Evolutionary conservation across 1,140 invertebrate species (phyloP).

Genomic region (Drosophila truncata): DNA sequence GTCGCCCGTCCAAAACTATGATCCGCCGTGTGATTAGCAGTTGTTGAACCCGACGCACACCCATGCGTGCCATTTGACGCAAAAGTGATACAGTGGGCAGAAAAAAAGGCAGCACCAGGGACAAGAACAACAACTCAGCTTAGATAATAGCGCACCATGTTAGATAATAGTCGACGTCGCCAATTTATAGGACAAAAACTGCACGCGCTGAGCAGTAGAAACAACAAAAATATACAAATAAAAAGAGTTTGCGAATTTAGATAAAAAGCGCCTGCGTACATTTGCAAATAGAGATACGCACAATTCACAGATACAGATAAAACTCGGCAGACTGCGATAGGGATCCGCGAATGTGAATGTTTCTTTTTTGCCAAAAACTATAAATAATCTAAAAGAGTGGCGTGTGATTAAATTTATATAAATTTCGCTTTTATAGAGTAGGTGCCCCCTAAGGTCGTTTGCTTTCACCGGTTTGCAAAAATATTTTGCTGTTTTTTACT

Average conservation of each 20-base stretch:
- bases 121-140: conserved; percentile 48
- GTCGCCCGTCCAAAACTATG: conserved; percentile 33
- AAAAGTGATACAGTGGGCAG: conserved; percentile 2
- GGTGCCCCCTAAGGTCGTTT: conserved; percentile 45
- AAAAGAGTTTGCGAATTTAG: conserved; percentile 47
- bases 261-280: conserved; percentile 54
- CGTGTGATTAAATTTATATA: conserved; percentile 43
- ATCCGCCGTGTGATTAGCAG: conserved; percentile 74
- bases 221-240: neutral
- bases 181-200: conserved; percentile 60
- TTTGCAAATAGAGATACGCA: conserved; percentile 54
- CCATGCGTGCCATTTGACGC: conserved; percentile 39
- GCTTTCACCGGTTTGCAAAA: conserved; percentile 37
- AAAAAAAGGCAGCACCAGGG: conserved; percentile 6
- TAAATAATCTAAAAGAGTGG: conserved; percentile 39
- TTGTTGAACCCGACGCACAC: conserved; percentile 70
- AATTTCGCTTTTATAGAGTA: conserved; percentile 46
- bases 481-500: conserved; percentile 32
- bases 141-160: conserved; percentile 57
- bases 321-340: conserved; percentile 8
- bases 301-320: conserved; percentile 35
- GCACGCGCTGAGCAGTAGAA: conserved; percentile 32
- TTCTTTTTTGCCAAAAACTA: conserved; percentile 38
- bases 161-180: conserved; percentile 67
- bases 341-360: conserved; percentile 20